Base-by-base conservation (phyloP, 1,140 invertebrate species). In the Chelonus insularis region DNA sequence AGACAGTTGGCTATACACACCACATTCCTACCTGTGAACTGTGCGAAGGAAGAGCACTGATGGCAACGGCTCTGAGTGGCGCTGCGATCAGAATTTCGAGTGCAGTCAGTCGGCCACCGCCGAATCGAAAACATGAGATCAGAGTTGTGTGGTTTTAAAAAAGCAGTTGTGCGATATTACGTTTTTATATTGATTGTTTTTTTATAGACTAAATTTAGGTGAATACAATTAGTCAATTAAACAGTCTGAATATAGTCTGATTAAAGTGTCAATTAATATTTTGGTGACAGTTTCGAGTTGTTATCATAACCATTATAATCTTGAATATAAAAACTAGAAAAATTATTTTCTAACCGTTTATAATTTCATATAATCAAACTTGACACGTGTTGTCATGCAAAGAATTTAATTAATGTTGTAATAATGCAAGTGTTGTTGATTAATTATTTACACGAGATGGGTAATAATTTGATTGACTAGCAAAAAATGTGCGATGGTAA, bases 31-130 rank as follows among this genome's bases (percentile, higher is more conserved):
- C 52, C 52, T 55, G 34, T 16, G 37, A 39, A 39, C 41, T 43
- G 41, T 43, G n/a, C n/a, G 16, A 16, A 55, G 52, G 11, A 37
- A 55, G 34, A 55, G 21, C 16, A 32, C 14, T 20, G 45, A 8
- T 48, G 45, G 45, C 21, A 48, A 48, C 52, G 56, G 51, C 51
- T 32, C 47, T n/a, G 47, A n/a, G 57, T 59, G 50, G 62, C 62
- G 56, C 50, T 63, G 62, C 52, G 18, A 45, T 43, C 62, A 55
- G 62, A 47, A 59, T 47, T 55, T 48, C 18, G 23, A 63, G 62
- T 63, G 62, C 57, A 63, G 62, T 63, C 62, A 58, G 57, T 63
- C 51, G 56, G 57, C 41, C 51, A 45, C 62, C 56, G 57, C 29
- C 57, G 62, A 60, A 54, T 41, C 58, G 58, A 29, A 14, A 60